Evolutionary conservation across 1,140 invertebrate genomes (phyloP).

Genomic region (Drosophila oshimai): DNA sequence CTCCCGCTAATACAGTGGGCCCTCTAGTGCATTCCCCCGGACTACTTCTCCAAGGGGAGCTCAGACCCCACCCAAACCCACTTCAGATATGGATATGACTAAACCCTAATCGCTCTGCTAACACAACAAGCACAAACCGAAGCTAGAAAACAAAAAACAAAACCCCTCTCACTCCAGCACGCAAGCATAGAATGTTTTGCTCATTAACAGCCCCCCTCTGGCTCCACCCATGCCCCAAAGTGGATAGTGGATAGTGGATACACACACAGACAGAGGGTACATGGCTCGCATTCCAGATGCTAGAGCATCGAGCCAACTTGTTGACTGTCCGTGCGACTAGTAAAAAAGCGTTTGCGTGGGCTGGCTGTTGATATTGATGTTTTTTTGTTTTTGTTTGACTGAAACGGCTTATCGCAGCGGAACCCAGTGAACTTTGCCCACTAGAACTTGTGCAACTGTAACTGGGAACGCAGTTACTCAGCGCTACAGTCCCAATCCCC

Average conservation of each 20-base stretch:
- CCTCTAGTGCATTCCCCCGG: not conserved
- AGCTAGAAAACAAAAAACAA: not conserved
- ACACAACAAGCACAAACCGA: not conserved
- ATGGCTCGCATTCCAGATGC: constrained; percentile 28
- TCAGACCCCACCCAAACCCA: not conserved
- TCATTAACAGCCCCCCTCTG: constrained; percentile 16
- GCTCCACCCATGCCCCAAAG: not conserved
- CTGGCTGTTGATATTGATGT: not conserved
- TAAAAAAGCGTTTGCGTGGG: constrained; percentile 4
- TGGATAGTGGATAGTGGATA: constrained; percentile 14
- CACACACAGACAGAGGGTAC: constrained; percentile 8
- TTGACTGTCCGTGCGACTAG: constrained; percentile 20
- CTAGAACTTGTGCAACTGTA: not conserved
- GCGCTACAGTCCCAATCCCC: constrained; percentile 7
- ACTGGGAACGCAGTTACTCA: constrained; percentile 9
- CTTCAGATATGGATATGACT: not conserved
- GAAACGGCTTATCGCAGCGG: constrained; percentile 11
- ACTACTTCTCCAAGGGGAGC: not conserved
- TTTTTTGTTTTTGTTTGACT: not conserved
- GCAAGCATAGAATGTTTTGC: constrained; percentile 22
- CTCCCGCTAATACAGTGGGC: not conserved
- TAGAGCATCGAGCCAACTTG: constrained; percentile 25
- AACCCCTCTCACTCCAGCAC: not conserved
- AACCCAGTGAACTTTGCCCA: constrained; percentile 23
- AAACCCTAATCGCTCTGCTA: constrained; percentile 22